phyloP scores from a whole-genome alignment of 2,113 vertebrate species.

The Pygoscelis antarcticus region DNA sequence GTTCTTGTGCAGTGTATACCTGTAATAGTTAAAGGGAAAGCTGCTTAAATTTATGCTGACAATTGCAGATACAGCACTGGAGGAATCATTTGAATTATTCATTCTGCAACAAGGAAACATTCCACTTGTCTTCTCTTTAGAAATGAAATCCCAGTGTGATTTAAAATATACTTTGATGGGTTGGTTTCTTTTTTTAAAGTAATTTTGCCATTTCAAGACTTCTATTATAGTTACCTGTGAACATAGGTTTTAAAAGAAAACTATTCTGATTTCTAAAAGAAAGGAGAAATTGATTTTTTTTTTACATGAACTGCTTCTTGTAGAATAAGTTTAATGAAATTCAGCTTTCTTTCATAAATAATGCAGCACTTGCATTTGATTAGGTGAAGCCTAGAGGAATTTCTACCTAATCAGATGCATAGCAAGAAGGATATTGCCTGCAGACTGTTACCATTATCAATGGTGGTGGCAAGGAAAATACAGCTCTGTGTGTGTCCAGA shows the following conservation, averaged over 20 bases:
- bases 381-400: constrained; percentile 62
- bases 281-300: constrained; percentile 8
- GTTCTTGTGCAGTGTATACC: constrained; percentile 25
- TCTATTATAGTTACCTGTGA: constrained; percentile 16
- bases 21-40: constrained; percentile 36
- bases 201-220: constrained; percentile 35
- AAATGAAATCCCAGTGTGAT: constrained; percentile 44
- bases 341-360: constrained; percentile 74
- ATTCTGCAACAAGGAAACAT: constrained; percentile 61
- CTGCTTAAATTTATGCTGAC: constrained; percentile 63
- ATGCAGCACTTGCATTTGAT: constrained; percentile 64
- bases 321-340: constrained; percentile 66
- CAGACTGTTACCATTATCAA: constrained; percentile 30
- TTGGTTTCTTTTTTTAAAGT: background rate
- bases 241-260: constrained; percentile 14
- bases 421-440: constrained; percentile 45
- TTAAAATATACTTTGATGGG: constrained; percentile 26
- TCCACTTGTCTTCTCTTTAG: constrained; percentile 53
- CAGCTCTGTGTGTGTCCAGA: background rate
- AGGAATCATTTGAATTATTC: constrained; percentile 69
- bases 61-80: constrained; percentile 26
- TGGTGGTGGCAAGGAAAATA: constrained; percentile 22
- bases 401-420: constrained; percentile 59
- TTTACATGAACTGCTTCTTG: constrained; percentile 25
- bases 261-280: constrained; percentile 27